Evolutionary conservation across 2,797 vertebrate species (phyloP), one percentile per base, ranked within the genome.

Genomic region (Erpetoichthys calabaricus): DNA sequence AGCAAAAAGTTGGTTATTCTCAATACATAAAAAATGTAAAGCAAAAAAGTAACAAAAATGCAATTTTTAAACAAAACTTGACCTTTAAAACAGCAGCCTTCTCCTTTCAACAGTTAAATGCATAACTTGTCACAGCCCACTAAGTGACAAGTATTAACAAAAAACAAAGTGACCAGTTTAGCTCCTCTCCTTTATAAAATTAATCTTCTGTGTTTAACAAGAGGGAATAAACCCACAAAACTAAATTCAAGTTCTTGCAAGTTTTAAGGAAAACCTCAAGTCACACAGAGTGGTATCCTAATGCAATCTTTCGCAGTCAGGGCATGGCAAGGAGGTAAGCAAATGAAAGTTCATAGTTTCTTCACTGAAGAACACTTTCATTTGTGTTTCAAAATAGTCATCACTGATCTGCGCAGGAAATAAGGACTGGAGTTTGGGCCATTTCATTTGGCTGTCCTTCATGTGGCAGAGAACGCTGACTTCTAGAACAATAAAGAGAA

Each of bases 321-420:
- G 73, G 79, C 80, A 84, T 85, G 78, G 81, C 80, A 82, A 82
- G 77, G 78, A 73, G 80, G 82, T 84, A 80, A 86, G 83, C 82
- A 86, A 84, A 81, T 75, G 82, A 82, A 85, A 84, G 83, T 83
- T 86, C 81, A 82, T 81, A 68, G 78, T 86, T 80, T 81, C 68
- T 64, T 61, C 68, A 64, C 47, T 47, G 51, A 55, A 57, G 51
- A n/a, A 51, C 44, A 57, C 25, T 45, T 6, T 59, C 3, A 46
- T 51, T 54, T 42, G 45, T 8, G 49, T 45, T 54, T 74, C 73
- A 79, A 71, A 73, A 73, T 65, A 76, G 75, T 77, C 70, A 74
- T 99, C 91, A 99, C 89, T 98, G 94, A 80, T 99, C 96, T 69
- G 94, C 92, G n/a, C 96, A 99, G 79, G 93, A 97, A 82, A 99